These are phyloP conservation scores for Cynodonichthys magdalenae DNA, from an alignment of 2,797 vertebrate genomes.

Conservation along the genomic window DNA sequence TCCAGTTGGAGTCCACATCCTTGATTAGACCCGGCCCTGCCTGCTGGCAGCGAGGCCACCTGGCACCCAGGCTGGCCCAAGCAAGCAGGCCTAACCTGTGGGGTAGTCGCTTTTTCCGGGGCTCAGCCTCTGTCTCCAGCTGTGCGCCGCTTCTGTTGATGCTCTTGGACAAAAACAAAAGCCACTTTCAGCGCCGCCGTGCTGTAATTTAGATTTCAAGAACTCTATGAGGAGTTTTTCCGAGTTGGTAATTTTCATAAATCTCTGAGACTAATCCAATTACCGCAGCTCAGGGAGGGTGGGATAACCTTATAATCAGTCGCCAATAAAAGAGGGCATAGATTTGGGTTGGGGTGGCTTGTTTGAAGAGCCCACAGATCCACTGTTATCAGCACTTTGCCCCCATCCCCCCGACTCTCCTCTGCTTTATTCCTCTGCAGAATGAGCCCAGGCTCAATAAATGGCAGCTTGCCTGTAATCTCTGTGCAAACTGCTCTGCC, in stretches of 20 bases:
- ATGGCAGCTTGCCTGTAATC: constrained; percentile 79
- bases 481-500: constrained; percentile 79
- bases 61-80: constrained; percentile 73
- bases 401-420: constrained; percentile 65
- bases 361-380: constrained; percentile 82
- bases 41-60: constrained; percentile 79
- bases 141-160: constrained; percentile 41
- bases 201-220: constrained; percentile 71
- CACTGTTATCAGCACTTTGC: constrained; percentile 82
- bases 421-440: constrained; percentile 80
- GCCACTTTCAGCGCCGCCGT: constrained; percentile 12
- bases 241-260: constrained; percentile 80
- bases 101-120: constrained; percentile 54
- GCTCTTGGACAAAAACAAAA: constrained; percentile 40
- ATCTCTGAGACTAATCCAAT: constrained; percentile 89
- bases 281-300: constrained; percentile 81
- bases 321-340: constrained; percentile 81
- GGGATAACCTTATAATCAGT: constrained; percentile 86
- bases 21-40: constrained; percentile 78
- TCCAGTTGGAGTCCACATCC: constrained; percentile 82
- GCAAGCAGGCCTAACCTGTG: constrained; percentile 77
- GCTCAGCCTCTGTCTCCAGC: constrained; percentile 50
- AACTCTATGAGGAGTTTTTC: constrained; percentile 76
- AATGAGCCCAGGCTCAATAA: constrained; percentile 80
- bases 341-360: constrained; percentile 78